A percentile compares a stretch with the other conserved stretches of the same genome.
These are phyloP conservation scores for Megalonaias nervosa DNA, from an alignment of 1,140 invertebrate species.

Conservation along the genomic window DNA sequence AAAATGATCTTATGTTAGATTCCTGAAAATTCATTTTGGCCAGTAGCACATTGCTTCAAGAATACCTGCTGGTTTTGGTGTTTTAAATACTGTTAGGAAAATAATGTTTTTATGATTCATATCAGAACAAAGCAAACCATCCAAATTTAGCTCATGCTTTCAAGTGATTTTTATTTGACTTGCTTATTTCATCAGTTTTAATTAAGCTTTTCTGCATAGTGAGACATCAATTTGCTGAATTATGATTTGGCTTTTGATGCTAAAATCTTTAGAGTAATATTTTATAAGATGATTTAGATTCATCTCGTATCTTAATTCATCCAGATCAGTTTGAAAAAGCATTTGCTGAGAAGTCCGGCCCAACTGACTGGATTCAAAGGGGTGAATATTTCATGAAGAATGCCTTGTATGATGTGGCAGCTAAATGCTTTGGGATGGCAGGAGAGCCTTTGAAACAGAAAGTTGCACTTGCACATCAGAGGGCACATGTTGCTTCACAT, in stretches of 20 bases:
- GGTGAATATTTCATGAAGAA: conserved; percentile 45
- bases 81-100: too few relatives aligned
- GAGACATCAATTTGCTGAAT: not conserved
- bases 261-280: not conserved
- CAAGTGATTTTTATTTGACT: too few relatives aligned
- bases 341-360: conserved; percentile 44
- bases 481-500: conserved; percentile 19
- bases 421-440: conserved; percentile 44
- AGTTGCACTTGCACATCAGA: conserved; percentile 32
- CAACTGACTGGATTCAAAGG: conserved; percentile 35
- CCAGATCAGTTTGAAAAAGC: conserved; percentile 3
- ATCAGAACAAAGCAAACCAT: too few relatives aligned
- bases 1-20: too few relatives aligned
- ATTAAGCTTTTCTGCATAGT: too few relatives aligned
- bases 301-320: not conserved
- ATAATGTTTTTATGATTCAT: too few relatives aligned
- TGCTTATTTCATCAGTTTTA: too few relatives aligned
- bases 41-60: too few relatives aligned
- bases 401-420: conserved; percentile 42
- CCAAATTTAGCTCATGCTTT: too few relatives aligned
- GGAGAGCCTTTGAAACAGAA: conserved; percentile 17
- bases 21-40: too few relatives aligned
- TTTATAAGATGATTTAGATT: not conserved
- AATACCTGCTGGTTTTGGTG: too few relatives aligned
- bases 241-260: not conserved